phyloP scores from a whole-genome alignment of 2,888 invertebrate species.

The Callinectes sapidus region DNA sequence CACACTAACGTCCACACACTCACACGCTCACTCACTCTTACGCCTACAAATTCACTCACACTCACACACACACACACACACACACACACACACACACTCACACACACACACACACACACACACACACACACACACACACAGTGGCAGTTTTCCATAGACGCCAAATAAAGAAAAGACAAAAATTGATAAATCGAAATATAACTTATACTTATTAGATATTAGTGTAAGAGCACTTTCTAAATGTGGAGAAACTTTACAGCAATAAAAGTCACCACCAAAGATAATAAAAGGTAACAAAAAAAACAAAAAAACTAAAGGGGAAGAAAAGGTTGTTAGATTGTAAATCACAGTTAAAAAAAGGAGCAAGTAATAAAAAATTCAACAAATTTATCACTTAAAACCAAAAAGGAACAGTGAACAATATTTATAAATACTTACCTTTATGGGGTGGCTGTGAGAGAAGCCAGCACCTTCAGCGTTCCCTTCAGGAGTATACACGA shows the following conservation, averaged over 20 bases:
- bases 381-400: background rate
- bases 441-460: background rate
- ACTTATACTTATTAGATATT: background rate
- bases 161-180: background rate
- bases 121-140: constrained; percentile 5
- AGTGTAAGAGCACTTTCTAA: background rate
- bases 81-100: constrained; percentile 14
- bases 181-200: background rate
- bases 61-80: background rate
- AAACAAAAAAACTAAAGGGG: background rate
- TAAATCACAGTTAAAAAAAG: background rate
- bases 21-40: background rate
- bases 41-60: background rate
- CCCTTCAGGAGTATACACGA: background rate
- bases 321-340: background rate
- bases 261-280: background rate
- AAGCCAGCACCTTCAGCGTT: background rate
- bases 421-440: background rate
- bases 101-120: background rate
- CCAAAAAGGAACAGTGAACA: background rate
- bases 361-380: background rate
- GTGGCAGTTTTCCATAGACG: background rate
- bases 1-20: background rate
- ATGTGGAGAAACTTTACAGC: background rate
- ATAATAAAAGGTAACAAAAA: background rate